These are phyloP conservation scores for Drosophila lacertosa DNA, from an alignment of 1,140 invertebrate genomes.

Conservation along the genomic window DNA sequence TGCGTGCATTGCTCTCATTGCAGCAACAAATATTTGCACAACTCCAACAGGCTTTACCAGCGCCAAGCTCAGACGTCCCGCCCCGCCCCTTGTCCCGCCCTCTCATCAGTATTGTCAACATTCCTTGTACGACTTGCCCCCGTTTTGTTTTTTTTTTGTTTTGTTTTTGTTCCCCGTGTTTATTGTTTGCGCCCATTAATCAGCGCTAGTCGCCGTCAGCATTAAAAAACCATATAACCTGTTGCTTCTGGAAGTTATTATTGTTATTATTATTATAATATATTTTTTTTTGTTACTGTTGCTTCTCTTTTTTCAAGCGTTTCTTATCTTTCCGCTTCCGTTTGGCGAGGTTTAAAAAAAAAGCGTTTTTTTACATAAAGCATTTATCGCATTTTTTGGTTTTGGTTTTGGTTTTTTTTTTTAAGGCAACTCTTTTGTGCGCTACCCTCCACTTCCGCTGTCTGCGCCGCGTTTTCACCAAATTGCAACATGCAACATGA, in stretches of 20 bases:
- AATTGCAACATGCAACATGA: slow-evolving; percentile 38
- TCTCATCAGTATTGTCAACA: slow-evolving; percentile 31
- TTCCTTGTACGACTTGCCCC: slow-evolving; percentile 49
- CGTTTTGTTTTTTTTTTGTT: slow-evolving; percentile 31
- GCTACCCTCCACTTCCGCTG: slow-evolving; percentile 40
- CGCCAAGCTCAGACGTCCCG: background rate
- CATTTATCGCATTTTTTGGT: slow-evolving; percentile 11
- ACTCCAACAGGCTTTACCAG: slow-evolving; percentile 13
- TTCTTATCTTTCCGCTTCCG: slow-evolving; percentile 46
- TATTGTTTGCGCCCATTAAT: slow-evolving; percentile 73
- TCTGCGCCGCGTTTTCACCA: slow-evolving; percentile 25
- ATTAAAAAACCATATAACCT: slow-evolving; percentile 35
- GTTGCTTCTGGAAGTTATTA: slow-evolving; percentile 30
- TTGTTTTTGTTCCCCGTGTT: slow-evolving; percentile 28
- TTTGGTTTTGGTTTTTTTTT: slow-evolving; percentile 12
- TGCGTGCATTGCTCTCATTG: slow-evolving; percentile 79
- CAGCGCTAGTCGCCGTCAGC: slow-evolving; percentile 51
- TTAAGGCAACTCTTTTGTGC: slow-evolving; percentile 26
- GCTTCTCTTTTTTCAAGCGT: background rate
- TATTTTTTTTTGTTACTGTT: background rate
- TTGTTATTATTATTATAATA: slow-evolving; percentile 14
- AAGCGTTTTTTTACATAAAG: slow-evolving; percentile 3
- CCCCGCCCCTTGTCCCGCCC: background rate
- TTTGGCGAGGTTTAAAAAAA: slow-evolving; percentile 20
- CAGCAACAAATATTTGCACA: slow-evolving; percentile 73